These are phyloP conservation scores for Falcaria lacertinaria DNA, from an alignment of 2,888 invertebrate species.

Conservation along the genomic window DNA sequence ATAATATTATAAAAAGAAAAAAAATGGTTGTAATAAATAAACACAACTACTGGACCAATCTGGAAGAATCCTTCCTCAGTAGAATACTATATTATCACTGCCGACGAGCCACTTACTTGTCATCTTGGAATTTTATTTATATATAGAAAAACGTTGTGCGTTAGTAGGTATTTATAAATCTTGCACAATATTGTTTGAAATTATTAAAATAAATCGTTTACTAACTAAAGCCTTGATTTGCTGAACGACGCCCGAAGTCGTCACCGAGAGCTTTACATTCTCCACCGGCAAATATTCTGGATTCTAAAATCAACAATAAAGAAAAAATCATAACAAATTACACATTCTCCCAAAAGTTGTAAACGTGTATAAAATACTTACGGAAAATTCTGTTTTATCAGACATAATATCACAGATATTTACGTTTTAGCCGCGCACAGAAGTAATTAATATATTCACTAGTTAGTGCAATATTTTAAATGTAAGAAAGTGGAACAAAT, in stretches of 20 bases:
- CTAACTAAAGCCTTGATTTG: slow-evolving; percentile 83
- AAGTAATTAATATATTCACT: no score
- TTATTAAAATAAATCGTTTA: slow-evolving; percentile 9
- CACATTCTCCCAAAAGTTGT: neutral
- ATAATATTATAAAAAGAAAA: no score
- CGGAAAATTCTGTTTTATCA: slow-evolving; percentile 32
- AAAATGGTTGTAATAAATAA: no score
- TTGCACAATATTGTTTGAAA: slow-evolving; percentile 12
- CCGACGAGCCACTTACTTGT: no score
- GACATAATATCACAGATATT: slow-evolving; percentile 24
- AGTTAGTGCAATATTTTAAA: no score
- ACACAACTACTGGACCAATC: no score
- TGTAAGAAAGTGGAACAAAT: no score
- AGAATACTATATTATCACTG: no score
- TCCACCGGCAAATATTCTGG: slow-evolving; percentile 79
- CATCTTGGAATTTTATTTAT: no score
- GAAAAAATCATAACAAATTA: slow-evolving; percentile 3
- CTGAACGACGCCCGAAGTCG: slow-evolving; percentile 73
- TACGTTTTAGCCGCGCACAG: neutral
- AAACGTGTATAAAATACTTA: slow-evolving; percentile 22
- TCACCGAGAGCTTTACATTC: slow-evolving; percentile 57
- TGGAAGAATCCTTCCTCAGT: no score
- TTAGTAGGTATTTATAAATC: slow-evolving; percentile 11
- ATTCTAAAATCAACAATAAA: slow-evolving; percentile 64
- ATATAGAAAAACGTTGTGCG: no score